Evolutionary conservation across 2,113 vertebrate species (phyloP).

Genomic region (Zosterops hypoxanthus): DNA sequence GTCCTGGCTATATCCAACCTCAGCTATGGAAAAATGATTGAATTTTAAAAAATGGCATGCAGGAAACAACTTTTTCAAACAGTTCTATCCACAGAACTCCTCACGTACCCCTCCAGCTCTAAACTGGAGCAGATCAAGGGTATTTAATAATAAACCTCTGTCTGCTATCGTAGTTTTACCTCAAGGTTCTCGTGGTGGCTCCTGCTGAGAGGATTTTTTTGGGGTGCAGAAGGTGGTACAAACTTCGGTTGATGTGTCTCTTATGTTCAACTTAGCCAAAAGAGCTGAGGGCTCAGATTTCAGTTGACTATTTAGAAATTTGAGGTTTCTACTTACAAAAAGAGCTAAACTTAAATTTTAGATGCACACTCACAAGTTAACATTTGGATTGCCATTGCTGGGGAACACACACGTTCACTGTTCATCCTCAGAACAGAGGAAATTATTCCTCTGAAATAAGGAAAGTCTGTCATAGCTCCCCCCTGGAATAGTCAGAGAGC

Average conservation of each 20-base stretch:
- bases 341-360: neutral
- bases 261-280: neutral
- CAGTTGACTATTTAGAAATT: neutral
- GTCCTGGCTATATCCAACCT: neutral
- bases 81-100: neutral
- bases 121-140: neutral
- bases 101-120: fast-evolving
- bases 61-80: neutral
- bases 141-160: neutral
- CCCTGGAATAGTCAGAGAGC: neutral
- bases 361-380: neutral
- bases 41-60: neutral
- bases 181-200: neutral
- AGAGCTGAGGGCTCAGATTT: neutral
- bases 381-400: neutral
- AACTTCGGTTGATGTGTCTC: neutral
- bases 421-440: neutral
- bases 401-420: neutral
- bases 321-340: neutral
- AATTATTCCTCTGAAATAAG: neutral
- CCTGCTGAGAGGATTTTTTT: neutral
- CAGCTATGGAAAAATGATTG: neutral
- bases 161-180: fast-evolving
- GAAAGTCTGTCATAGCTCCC: neutral
- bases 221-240: neutral